A percentile compares a stretch with the other conserved stretches of the same genome.
Evolutionary conservation across 2,113 vertebrate species (phyloP).

Genomic region (Saiga tatarica): DNA sequence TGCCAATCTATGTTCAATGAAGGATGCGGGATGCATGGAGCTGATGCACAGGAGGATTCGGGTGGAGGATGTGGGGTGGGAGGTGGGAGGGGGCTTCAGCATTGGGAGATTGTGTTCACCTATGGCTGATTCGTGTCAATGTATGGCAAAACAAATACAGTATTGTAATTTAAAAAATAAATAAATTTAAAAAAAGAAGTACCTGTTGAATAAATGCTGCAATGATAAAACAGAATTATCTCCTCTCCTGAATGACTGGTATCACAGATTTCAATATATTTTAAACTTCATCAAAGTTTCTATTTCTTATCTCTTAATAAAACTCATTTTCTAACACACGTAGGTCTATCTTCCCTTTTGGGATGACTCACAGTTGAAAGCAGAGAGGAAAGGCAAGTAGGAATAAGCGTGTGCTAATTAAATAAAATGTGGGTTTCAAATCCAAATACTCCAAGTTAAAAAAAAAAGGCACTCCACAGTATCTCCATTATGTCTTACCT

Average conservation of each 20-base stretch:
- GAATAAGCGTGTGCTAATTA: background rate
- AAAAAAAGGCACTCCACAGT: background rate
- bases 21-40: too few species aligned
- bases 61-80: too few species aligned
- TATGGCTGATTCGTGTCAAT: too few species aligned
- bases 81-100: too few species aligned
- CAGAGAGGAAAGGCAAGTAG: background rate
- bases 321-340: constrained; percentile 31
- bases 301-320: constrained; percentile 41
- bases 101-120: too few species aligned
- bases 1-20: too few species aligned
- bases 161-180: too few species aligned
- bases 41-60: too few species aligned
- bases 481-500: background rate
- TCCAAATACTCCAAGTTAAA: background rate
- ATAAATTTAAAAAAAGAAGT: too few species aligned
- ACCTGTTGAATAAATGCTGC: background rate
- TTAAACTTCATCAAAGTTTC: constrained; percentile 25
- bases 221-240: constrained; percentile 31
- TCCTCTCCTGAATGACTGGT: background rate
- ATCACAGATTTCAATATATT: background rate
- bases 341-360: background rate
- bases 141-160: too few species aligned
- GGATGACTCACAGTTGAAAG: constrained; percentile 18
- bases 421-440: background rate